Base-by-base conservation (phyloP, 2,113 vertebrate species). In the Hoplias malabaricus region DNA sequence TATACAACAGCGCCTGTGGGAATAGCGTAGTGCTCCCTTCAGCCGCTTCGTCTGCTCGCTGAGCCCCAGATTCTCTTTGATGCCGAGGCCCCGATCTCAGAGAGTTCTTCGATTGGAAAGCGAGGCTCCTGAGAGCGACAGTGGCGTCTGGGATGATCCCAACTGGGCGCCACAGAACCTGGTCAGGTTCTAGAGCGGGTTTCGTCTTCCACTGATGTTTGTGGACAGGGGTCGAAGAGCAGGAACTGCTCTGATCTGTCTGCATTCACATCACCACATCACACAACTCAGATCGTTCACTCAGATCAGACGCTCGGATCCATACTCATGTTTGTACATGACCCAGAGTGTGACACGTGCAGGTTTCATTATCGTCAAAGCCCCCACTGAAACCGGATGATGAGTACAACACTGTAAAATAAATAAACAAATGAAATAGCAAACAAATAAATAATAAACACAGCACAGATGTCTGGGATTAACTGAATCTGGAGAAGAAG, bases 1-100 rank as follows among this genome's bases (percentile, higher is more conserved):
- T 80, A 66, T 73, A 74, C 63, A 78, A 78, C 67, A 72, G 36
- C 56, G 73, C 81, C 72, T 72, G 56, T 67, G 77, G 66, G 72
- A 75, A 59, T n/a, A 71, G 53, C 50, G 6, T 21, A 71, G 63
- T 33, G 19, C 73, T 82, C 73, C 61, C 67, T 57, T 54, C 73
- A 73, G 61, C 80, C 54, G 31, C 42, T 50, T 38, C 48, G 19
- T 80, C 54, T 80, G 78, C 59, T 16, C 68, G 36, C 73, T 46
- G 54, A 36, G 50, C 69, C 73, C 46, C 67, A 19, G n/a, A 73
- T 73, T 73, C 69, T 77, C 65, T 74, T 78, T 82, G 36, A 73
- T 65, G 70, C 36, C 31, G 29, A 75, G 71, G 46, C 70, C 48
- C 34, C 59, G 6, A 54, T 36, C 67, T 75, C 56, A 36, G 3